Evolutionary conservation across 2,888 invertebrate genomes (phyloP), one percentile per base, ranked within the genome.

Genomic region (Scelioninae gen. 1): DNA sequence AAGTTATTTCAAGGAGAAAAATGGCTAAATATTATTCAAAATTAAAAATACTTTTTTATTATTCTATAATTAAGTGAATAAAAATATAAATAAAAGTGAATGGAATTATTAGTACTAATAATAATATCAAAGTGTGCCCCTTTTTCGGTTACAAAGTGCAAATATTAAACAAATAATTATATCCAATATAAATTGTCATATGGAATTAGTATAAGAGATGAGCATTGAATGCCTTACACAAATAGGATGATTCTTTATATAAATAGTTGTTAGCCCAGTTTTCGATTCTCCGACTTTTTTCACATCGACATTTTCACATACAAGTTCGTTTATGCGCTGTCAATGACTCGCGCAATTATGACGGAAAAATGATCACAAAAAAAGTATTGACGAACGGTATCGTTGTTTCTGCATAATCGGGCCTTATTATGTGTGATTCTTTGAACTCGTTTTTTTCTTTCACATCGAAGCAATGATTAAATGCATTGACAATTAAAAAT

Each of bases 311-410:
- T 45, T 77, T n/a, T 55, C 53, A 45, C 60, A 77, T 68, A 66
- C 62, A 68, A 45, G 76, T 68, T 29, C 68, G 69, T 78, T 78
- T 78, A 68, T 78, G 69, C 40, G 77, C 78, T 75, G 83, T 75
- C 75, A 83, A 69, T 83, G 78, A 79, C 83, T 83, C 83, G 72
- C 38, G 62, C 65, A 77, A 62, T 74, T 74, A 72, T 68, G 72
- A 66, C 66, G 60, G 65, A 68, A 79, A 72, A 74, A 79, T 78
- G 16, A 53, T 38, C n/a, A 38, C 66, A 72, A 76, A 72, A 77
- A 74, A 75, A 68, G 29, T 63, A 71, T 69, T 76, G 69, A 75
- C 71, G 65, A 76, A 65, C 71, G 75, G 71, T 56, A 78, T 78
- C 81, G 81, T 34, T 53, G 66, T 65, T 76, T 58, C 71, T 76